Conservation (phyloP, 2,797 vertebrate species). For the Tauraco hartlaubi region DNA sequence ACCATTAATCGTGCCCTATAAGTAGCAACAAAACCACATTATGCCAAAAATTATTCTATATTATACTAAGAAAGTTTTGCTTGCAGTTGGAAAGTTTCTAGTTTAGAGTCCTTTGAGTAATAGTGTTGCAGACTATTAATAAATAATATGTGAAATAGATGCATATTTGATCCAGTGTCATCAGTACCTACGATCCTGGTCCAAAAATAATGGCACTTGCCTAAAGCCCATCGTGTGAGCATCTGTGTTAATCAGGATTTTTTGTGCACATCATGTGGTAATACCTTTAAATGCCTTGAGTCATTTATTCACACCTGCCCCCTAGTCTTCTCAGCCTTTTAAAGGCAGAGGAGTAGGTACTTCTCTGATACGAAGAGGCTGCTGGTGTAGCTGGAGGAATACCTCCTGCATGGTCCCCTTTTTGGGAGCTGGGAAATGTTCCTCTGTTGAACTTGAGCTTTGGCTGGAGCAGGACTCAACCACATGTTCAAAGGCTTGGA, state of each 20-base stretch:
- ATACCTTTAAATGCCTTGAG: not conserved
- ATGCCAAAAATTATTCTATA: not conserved
- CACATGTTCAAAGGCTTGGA: not conserved
- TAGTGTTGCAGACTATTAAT: not conserved
- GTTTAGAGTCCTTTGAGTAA: not conserved
- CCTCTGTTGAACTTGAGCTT: not conserved
- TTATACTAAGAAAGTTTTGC: not conserved
- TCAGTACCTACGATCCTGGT: not conserved
- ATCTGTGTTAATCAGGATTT: not conserved
- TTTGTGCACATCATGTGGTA: not conserved
- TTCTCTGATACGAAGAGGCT: not conserved
- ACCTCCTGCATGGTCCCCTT: not conserved
- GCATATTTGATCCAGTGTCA: not conserved
- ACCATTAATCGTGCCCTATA: slow-evolving; percentile 9
- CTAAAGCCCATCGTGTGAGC: not conserved
- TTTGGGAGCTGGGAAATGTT: not conserved
- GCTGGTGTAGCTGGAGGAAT: accelerated
- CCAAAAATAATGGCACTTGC: not conserved
- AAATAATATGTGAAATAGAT: not conserved
- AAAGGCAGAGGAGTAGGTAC: not conserved
- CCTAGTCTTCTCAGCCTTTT: not conserved
- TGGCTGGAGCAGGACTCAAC: not conserved
- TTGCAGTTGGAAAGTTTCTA: slow-evolving; percentile 6
- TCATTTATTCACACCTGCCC: not conserved
- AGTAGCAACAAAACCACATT: slow-evolving; percentile 36